Evolutionary conservation across 2,113 vertebrate genomes (phyloP), one percentile per base, ranked within the genome.

Genomic region (Corythoichthys haematopterus): DNA sequence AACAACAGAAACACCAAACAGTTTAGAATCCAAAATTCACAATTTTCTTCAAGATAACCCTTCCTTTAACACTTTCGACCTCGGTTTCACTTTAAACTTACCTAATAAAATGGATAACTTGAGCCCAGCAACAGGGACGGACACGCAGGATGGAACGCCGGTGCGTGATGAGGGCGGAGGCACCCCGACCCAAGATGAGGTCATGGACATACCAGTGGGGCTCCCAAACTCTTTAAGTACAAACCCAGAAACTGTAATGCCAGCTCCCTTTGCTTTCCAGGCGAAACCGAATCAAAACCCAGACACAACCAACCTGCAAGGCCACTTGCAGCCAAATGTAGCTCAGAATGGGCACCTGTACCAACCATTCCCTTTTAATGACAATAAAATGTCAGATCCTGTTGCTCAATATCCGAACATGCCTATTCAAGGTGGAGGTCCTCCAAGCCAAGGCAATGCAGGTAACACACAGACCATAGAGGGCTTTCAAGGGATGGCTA

Each of bases 151-250:
- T 0, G 96, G 96, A 2, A 99, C 97, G 0, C 97, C 97, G 0
- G 95, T 99, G 45, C 90, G 97, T 0, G 97, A 98, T 0, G 97
- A 99, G 65, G 92, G 94, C 0, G 95, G 96, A 3, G 94, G 95
- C 57, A 99, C 97, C 0, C 96, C 97, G 1, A 99, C 97, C 28
- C 96, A 98, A 77, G 97, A 99, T 0, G 97, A 99, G 85, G 94
- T 96, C 71, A 96, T 97, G 94, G 97, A 98, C 76, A 94, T 93
- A 16, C 92, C 94, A 0, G 85, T 82, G 53, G 13, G 45, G 84
- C 93, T 0, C 78, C 70, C 92, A 52, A 76, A 85, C 1, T 5
- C 64, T 2, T 57, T 76, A 6, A 69, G 20, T 33, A 15, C 51
- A 56, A 69, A 70, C 74, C 64, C 36, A 33, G 72, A 80, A 61